Evolutionary conservation across 2,797 vertebrate species (phyloP), one percentile per base, ranked within the genome.

Genomic region (Cynopterus sphinx): DNA sequence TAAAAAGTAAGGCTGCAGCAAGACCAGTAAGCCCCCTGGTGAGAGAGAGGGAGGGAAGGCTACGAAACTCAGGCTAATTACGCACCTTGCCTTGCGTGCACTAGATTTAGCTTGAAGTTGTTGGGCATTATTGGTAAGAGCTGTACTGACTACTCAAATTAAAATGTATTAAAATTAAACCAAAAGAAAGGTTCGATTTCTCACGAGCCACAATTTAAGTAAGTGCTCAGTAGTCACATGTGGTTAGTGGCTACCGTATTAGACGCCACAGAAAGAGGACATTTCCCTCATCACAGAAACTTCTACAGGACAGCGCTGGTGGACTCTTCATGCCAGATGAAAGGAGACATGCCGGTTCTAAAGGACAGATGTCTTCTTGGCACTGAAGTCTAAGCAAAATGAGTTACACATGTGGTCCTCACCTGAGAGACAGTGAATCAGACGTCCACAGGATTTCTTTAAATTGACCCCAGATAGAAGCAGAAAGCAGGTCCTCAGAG

Each of bases 301-400:
- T 31, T 22, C 49, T 41, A 24, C 0, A 0, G 46, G 73, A 43
- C 19, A 4, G 28, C 3, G 6, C 19, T 68, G 49, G 17, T 1
- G 9, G 21, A 28, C 43, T 41, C 15, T 22, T 16, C 17, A 3
- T 28, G n/a, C 41, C 75, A 16, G 55, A 3, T 16, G 43, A 36
- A 46, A 53, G 22, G 51, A 81, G 43, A 46, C 21, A 15, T 0
- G 9, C 55, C 36, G 13, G 13, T 63, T 70, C 53, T 81, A 11
- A 71, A 84, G 41, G 49, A 57, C 31, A 1, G 31, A 9, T 19
- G 28, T 57, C 88, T 84, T 57, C 39, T 21, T 41, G 55, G 33
- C 51, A 75, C 55, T 73, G 19, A 75, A 55, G 65, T 84, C 70
- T 84, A 84, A 84, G 86, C 71, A 67, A 41, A 87, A 67, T 10